Base-by-base conservation (phyloP, 2,888 invertebrate species). In the Sinopyrophorus schimmeli region DNA sequence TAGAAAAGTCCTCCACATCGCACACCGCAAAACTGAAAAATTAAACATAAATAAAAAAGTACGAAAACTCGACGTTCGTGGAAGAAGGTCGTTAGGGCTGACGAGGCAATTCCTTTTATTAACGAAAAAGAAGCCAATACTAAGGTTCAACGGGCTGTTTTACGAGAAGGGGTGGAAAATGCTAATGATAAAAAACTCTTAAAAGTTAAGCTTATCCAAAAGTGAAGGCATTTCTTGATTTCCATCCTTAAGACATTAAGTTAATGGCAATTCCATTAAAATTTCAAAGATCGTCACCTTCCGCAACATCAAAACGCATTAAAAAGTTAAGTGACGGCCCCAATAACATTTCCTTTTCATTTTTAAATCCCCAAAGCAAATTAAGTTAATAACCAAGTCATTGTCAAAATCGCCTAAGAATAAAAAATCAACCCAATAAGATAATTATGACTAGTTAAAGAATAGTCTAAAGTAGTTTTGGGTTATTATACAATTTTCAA, bases 61-160 rank as follows among this genome's bases (percentile, higher is more conserved):
- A 14, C 14, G 27, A 6, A 28, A 28, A 28, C 27, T 11, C 12
- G 27, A 27, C 12, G 12, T 11, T 11, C 12, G 28, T 7, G 7
- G 4, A 7, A 38, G 6, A 32, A 40, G 14, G 18, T 28, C 40
- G 20, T 30, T 28, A 40, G 18, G 39, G 21, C 11, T 7, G 5
- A 9, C 11, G 30, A 14, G 12, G 40, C 26, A 40, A 40, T 40
- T 40, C 30, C 20, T 28, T 40, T 40, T 40, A 40, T 40, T 40
- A 28, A 40, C 30, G 38, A 40, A 28, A 40, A 28, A 27, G 30
- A 40, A 39, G 39, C 27, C 39, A 39, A 39, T 39, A 27, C 27
- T n/a, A 17, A 18, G 39, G 39, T 38, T 15, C 11, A 15, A n/a
- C n/a, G n/a, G n/a, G 10, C 9, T 10, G 39, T 15, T 39, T 26